Percentiles rank a stretch among this genome's conserved stretches.
Evolutionary conservation across 2,888 invertebrate genomes (phyloP).

Genomic region (Drosophila neutralis): DNA sequence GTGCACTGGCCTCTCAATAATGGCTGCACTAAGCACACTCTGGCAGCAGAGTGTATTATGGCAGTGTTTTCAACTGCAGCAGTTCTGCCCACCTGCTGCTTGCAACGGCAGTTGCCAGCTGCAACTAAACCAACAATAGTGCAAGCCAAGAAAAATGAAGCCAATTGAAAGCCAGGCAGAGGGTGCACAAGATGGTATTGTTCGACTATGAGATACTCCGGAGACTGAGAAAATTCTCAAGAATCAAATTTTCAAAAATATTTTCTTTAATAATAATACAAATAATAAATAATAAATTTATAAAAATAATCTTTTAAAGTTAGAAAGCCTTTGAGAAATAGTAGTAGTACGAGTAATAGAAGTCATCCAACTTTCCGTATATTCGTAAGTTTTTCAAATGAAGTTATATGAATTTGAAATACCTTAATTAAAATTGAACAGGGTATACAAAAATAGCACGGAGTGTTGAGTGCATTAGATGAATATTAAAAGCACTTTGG

Average conservation of each 20-base stretch:
- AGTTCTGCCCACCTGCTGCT: conserved; percentile 27
- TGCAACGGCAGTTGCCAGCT: conserved; percentile 37
- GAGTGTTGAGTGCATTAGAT: conserved; percentile 73
- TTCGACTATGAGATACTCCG: neutral
- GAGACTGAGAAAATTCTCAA: neutral
- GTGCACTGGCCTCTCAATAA: conserved; percentile 55
- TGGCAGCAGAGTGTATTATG: conserved; percentile 31
- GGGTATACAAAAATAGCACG: conserved; percentile 14
- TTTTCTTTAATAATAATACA: too few species aligned
- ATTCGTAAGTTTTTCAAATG: too few species aligned
- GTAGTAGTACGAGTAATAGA: too few species aligned
- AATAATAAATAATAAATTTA: too few species aligned
- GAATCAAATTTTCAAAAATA: neutral
- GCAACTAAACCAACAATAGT: conserved; percentile 27
- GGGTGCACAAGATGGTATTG: neutral
- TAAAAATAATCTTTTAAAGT: too few species aligned
- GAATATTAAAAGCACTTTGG: conserved; percentile 75
- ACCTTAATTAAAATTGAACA: neutral
- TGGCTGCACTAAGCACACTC: conserved; percentile 48
- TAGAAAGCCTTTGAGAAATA: too few species aligned
- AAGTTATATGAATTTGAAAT: too few species aligned
- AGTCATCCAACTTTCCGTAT: too few species aligned
- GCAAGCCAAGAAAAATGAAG: conserved; percentile 60
- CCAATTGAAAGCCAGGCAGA: conserved; percentile 36
- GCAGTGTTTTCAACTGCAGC: conserved; percentile 49